These are phyloP conservation scores for Agrochola circellaris DNA, from an alignment of 2,888 invertebrate genomes.

Conservation along the genomic window DNA sequence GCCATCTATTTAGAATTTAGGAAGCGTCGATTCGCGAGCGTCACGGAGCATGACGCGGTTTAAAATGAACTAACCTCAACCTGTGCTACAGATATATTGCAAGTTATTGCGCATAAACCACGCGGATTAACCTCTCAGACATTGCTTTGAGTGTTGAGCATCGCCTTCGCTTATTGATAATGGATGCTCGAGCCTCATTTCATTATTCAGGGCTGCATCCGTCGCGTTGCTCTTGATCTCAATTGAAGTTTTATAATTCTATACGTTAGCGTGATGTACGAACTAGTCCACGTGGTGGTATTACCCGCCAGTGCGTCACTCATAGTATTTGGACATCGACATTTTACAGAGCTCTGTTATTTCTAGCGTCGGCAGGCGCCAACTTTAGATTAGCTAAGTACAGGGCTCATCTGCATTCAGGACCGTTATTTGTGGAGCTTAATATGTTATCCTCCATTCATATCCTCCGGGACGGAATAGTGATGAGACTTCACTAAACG, in stretches of 20 bases:
- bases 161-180: constrained; percentile 31
- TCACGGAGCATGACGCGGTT: constrained; percentile 60
- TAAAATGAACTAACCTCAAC: constrained; percentile 45
- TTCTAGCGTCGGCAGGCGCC: constrained; percentile 84
- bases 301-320: constrained; percentile 78
- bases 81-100: constrained; percentile 28
- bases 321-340: constrained; percentile 83
- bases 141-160: constrained; percentile 17
- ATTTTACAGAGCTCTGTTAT: constrained; percentile 84
- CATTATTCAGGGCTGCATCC: constrained; percentile 6
- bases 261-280: constrained; percentile 2
- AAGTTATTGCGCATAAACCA: constrained; percentile 42
- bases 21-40: constrained; percentile 71
- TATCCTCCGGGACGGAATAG: constrained; percentile 71
- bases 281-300: constrained; percentile 68
- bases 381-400: constrained; percentile 85
- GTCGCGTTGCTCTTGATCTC: constrained; percentile 19
- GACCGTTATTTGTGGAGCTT: constrained; percentile 83
- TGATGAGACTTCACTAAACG: constrained; percentile 55
- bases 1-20: constrained; percentile 77
- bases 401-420: constrained; percentile 86
- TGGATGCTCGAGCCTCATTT: constrained; percentile 18
- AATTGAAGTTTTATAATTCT: constrained; percentile 31
- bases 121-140: constrained; percentile 31
- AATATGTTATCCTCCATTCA: constrained; percentile 82